phyloP scores from a whole-genome alignment of 2,888 invertebrate species.

The Conops quadrifasciatus region DNA sequence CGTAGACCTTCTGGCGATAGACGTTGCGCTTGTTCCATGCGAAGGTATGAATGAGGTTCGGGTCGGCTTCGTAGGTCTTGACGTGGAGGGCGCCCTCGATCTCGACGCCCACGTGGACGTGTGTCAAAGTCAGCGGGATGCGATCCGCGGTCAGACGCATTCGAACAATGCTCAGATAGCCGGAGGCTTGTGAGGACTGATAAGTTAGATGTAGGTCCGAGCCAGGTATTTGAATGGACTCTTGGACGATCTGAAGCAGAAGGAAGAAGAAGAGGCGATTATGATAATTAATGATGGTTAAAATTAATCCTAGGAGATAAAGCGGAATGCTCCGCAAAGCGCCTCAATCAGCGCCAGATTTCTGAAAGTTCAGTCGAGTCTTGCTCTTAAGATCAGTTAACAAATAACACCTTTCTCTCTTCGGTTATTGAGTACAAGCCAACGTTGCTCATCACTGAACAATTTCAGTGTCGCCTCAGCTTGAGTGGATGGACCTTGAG shows the following conservation, averaged over 20 bases:
- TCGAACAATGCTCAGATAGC: constrained; percentile 92
- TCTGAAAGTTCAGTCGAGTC: too few species aligned
- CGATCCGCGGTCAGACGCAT: constrained; percentile 84
- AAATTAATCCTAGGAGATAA: too few species aligned
- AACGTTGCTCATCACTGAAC: too few species aligned
- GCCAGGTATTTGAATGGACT: constrained; percentile 92
- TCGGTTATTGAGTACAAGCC: too few species aligned
- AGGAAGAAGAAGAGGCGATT: not conserved
- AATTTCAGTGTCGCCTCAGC: too few species aligned
- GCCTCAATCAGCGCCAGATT: too few species aligned
- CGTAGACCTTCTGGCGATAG: constrained; percentile 95
- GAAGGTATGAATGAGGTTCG: constrained; percentile 93
- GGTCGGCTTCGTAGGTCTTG: constrained; percentile 94
- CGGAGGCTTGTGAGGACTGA: constrained; percentile 93
- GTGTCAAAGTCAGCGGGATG: constrained; percentile 82
- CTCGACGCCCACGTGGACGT: constrained; percentile 91
- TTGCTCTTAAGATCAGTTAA: too few species aligned
- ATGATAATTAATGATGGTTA: not conserved
- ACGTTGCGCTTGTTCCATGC: constrained; percentile 98
- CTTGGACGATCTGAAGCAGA: constrained; percentile 85
- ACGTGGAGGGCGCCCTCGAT: constrained; percentile 93
- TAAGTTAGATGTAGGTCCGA: constrained; percentile 94
- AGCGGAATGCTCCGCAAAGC: too few species aligned
- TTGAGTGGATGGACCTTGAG: too few species aligned
- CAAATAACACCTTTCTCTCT: too few species aligned